Evolutionary conservation across 1,140 invertebrate species (phyloP).

Genomic region (Macrostomum lignano): DNA sequence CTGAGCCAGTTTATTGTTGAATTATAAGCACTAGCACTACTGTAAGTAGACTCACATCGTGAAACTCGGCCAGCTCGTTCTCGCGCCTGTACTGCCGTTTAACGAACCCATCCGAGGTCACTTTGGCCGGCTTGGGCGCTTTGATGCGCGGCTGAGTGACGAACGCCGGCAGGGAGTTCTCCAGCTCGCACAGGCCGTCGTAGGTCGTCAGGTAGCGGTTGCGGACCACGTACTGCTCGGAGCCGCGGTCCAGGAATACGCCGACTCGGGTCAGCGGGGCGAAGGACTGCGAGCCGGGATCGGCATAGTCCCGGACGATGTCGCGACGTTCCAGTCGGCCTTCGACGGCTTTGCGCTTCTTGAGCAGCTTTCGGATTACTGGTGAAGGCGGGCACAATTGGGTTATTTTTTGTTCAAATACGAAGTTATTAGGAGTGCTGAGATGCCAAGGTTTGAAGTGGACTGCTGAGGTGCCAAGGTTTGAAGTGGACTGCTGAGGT

Average conservation of each 20-base stretch:
- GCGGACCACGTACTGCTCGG: neutral
- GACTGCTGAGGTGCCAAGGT: no score
- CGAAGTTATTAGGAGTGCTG: no score
- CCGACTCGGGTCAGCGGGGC: slow-evolving; percentile 25
- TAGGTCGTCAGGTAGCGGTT: slow-evolving; percentile 1
- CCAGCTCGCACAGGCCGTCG: slow-evolving; percentile 17
- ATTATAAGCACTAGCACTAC: no score
- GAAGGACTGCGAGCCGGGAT: slow-evolving; percentile 20
- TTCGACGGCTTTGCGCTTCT: slow-evolving; percentile 14
- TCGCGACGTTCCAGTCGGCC: slow-evolving; percentile 14
- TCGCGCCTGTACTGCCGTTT: slow-evolving; percentile 24
- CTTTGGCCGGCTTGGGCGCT: slow-evolving; percentile 16
- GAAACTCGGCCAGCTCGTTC: slow-evolving; percentile 19
- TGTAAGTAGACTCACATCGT: slow-evolving; percentile 17
- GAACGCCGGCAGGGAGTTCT: slow-evolving; percentile 22
- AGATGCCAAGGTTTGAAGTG: no score
- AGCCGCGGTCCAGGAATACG: slow-evolving; percentile 17
- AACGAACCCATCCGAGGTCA: slow-evolving; percentile 19
- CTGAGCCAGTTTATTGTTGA: no score
- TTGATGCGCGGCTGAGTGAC: slow-evolving; percentile 19
- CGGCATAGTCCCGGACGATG: slow-evolving; percentile 18
- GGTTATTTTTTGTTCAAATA: no score
- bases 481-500: no score
- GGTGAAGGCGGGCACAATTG: slow-evolving; percentile 7
- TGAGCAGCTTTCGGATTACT: slow-evolving; percentile 22